phyloP scores from a whole-genome alignment of 2,113 vertebrate genomes.

The Anguilla rostrata region DNA sequence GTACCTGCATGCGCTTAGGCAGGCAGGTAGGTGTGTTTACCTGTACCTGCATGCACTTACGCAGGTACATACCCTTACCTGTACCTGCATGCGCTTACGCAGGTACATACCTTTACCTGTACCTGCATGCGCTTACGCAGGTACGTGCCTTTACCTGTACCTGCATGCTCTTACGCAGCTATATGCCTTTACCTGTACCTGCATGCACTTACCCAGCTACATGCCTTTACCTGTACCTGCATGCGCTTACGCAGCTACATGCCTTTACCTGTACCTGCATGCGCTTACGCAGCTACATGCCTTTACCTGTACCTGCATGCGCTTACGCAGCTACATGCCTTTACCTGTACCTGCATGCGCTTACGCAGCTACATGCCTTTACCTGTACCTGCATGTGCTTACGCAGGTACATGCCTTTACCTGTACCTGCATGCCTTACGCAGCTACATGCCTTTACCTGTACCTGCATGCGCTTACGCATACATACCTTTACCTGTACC shows the following conservation, averaged over 20 bases:
- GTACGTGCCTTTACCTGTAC: no score
- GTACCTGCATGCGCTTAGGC: constrained; percentile 49
- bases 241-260: not conserved
- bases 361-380: constrained; percentile 80
- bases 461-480: constrained; percentile 63
- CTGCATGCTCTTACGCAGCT: not conserved
- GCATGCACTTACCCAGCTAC: no score
- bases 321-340: not conserved
- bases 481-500: constrained; percentile 57
- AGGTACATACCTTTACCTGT: not conserved
- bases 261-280: not conserved
- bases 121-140: no score
- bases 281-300: constrained; percentile 77
- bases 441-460: constrained; percentile 71
- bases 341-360: no score
- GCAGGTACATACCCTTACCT: constrained; percentile 74
- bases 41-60: constrained; percentile 31
- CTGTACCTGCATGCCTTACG: constrained; percentile 51
- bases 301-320: no score
- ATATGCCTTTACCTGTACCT: not conserved
- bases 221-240: not conserved
- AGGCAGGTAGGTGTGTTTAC: constrained; percentile 79
- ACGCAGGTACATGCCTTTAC: constrained; percentile 76
- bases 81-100: no score
- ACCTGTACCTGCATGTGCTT: no score